Base-by-base conservation (phyloP, 1,140 invertebrate species). In the Drosophila serrata region DNA sequence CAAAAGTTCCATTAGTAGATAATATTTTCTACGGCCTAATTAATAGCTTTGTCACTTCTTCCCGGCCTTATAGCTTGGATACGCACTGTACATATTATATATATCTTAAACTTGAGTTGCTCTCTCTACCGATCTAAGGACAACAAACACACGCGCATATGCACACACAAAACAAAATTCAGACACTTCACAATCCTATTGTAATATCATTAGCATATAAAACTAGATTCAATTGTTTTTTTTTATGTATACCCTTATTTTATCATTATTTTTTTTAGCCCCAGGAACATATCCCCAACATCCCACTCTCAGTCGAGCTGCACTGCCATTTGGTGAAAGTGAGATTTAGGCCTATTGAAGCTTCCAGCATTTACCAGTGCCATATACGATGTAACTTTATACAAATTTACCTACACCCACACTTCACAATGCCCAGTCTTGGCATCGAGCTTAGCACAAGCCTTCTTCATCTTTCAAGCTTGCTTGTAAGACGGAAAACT, bases 361-460 rank as follows among this genome's bases (percentile, higher is more conserved):
- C 68, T 72, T 73, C 70, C 68, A 74, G 68, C 69, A 75, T 75
- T 60, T 74, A 75, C 69, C 68, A 75, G 59, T 75, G 59, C 59
- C 59, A 75, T 75, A 75, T 75, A 73, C 31, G 31, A 53, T 35
- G 49, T 51, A 75, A 40, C 42, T 75, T 48, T 64, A 75, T 75
- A 64, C 42, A 75, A 57, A 45, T 46, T 75, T 68, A 76, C 35
- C 46, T 5, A 24, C 22, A 19, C 17, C 43, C 29, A 43, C 42
- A 39, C 27, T 49, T 31, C 48, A 22, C 33, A 55, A 55, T 37
- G 51, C 57, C 60, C 37, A 40, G 55, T 60, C 53, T 63, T 37
- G 61, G 61, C 82, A 84, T 74, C 73, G 82, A 86, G 81, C 82
- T 85, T 85, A 86, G 75, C 49, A 81, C 78, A 64, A 77, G 81